Percentiles rank a stretch among this genome's conserved stretches.
These are phyloP conservation scores for Blera fallax DNA, from an alignment of 2,888 invertebrate genomes.

Conservation along the genomic window DNA sequence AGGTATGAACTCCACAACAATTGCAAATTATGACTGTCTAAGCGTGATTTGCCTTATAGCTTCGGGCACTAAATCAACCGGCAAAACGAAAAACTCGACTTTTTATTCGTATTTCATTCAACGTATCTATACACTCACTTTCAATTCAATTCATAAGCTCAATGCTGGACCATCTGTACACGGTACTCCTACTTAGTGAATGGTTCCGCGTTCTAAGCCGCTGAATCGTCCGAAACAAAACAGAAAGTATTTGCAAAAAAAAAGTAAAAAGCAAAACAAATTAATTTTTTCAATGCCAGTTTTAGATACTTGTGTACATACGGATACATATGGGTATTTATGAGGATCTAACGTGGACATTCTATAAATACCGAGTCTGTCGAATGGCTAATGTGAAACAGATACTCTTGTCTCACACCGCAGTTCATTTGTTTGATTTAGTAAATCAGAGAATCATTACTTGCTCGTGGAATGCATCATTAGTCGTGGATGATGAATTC, in stretches of 20 bases:
- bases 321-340: too few species aligned
- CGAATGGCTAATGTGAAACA: not conserved
- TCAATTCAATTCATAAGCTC: slow-evolving; percentile 1
- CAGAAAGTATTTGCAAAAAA: not conserved
- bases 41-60: not conserved
- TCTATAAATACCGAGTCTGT: not conserved
- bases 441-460: not conserved
- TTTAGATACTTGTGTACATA: too few species aligned
- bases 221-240: not conserved
- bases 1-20: not conserved
- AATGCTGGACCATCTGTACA: not conserved
- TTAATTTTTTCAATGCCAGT: slow-evolving; percentile 1
- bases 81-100: slow-evolving; percentile 15
- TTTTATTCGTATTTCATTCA: not conserved
- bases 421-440: slow-evolving; percentile 1
- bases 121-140: not conserved
- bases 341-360: not conserved
- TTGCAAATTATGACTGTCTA: not conserved
- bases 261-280: not conserved
- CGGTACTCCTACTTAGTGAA: not conserved
- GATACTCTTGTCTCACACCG: not conserved
- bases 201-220: slow-evolving; percentile 39
- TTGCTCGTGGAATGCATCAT: slow-evolving; percentile 33
- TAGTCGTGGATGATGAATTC: slow-evolving; percentile 27
- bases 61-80: not conserved